phyloP scores from a whole-genome alignment of 2,113 vertebrate genomes.

The Siniperca chuatsi region DNA sequence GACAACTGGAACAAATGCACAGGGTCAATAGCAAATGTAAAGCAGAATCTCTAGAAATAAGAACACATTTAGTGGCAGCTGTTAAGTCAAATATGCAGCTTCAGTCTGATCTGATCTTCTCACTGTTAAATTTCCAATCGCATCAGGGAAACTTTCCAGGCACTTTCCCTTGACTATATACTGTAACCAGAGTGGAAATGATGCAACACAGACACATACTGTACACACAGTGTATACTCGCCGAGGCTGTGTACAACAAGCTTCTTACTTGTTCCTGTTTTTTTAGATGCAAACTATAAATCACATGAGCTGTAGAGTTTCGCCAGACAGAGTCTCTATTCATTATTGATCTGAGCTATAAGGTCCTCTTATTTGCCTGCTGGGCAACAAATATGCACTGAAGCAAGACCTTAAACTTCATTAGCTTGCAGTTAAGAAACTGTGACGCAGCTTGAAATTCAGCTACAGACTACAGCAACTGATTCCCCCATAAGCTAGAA shows the following conservation, averaged over 20 bases:
- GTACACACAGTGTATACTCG: too few species aligned
- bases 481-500: neutral
- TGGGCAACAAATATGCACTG: conserved; percentile 12
- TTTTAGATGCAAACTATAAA: conserved; percentile 21
- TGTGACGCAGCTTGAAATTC: neutral
- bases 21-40: too few species aligned
- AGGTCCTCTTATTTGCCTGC: conserved; percentile 25
- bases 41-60: too few species aligned
- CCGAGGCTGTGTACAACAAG: neutral
- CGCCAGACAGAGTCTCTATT: neutral
- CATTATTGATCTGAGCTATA: conserved; percentile 47
- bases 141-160: neutral
- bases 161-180: neutral
- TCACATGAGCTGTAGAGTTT: neutral
- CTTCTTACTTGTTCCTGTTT: neutral
- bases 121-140: too few species aligned
- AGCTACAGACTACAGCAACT: neutral
- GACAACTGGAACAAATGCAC: too few species aligned
- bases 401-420: conserved; percentile 34
- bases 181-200: neutral
- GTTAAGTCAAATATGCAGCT: too few species aligned
- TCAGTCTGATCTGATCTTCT: neutral
- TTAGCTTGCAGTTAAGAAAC: conserved; percentile 26
- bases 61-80: too few species aligned
- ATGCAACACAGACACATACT: neutral